These are phyloP conservation scores for Parnassius smintheus DNA, from an alignment of 2,888 invertebrate species.

Conservation along the genomic window DNA sequence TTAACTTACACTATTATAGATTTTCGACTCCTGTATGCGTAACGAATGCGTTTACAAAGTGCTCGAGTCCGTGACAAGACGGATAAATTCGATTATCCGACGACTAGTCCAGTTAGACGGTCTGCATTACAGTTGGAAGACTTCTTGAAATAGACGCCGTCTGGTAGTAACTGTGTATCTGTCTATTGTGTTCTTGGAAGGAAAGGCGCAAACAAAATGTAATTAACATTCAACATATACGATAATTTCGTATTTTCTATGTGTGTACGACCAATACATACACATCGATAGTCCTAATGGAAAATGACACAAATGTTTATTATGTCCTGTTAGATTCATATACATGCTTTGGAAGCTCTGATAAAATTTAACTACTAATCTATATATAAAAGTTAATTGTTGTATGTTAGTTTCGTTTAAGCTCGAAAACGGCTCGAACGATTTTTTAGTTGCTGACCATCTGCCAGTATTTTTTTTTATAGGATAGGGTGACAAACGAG, in stretches of 20 bases:
- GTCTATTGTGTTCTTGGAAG: conserved; percentile 4
- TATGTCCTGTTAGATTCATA: no score
- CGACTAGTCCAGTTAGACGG: conserved; percentile 15
- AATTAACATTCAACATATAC: background rate
- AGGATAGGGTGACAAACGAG: no score
- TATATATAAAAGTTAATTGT: no score
- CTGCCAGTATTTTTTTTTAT: no score
- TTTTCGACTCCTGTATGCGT: conserved; percentile 24
- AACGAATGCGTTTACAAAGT: conserved; percentile 20
- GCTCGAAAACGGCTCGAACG: no score
- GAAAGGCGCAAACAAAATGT: background rate
- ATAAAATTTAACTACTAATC: no score
- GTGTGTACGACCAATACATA: no score
- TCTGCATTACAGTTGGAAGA: conserved; percentile 10
- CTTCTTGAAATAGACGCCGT: conserved; percentile 16
- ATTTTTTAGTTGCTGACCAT: no score
- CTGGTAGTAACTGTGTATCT: conserved; percentile 3
- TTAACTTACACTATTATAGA: conserved; percentile 31
- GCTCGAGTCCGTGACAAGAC: conserved; percentile 24
- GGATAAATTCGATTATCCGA: conserved; percentile 28
- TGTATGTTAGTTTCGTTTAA: no score
- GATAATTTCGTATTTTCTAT: background rate
- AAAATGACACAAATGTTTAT: no score
- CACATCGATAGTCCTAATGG: no score
- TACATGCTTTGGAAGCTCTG: no score